Conservation (phyloP, 1,140 invertebrate species). For the Microvelia longipes region DNA sequence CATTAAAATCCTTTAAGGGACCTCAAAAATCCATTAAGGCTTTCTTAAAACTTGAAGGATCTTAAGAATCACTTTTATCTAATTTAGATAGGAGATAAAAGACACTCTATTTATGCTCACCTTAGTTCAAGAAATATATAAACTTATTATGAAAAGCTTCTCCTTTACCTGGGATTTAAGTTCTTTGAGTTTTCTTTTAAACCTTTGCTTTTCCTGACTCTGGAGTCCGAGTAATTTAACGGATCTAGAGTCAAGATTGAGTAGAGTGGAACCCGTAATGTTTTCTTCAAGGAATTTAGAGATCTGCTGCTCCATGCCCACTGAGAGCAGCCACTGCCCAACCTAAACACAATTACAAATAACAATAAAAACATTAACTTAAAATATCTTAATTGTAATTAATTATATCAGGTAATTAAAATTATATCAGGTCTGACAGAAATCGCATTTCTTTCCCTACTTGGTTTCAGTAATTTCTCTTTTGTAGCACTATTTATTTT, state of each 20-base stretch:
- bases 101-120: background rate
- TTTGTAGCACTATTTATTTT: too few species aligned
- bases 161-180: slow-evolving; percentile 45
- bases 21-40: too few species aligned
- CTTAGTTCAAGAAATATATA: background rate
- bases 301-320: slow-evolving; percentile 68
- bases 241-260: slow-evolving; percentile 70
- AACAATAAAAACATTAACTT: too few species aligned
- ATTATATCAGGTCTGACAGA: too few species aligned
- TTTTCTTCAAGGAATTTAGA: slow-evolving; percentile 66
- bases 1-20: too few species aligned
- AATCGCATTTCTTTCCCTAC: too few species aligned
- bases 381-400: too few species aligned
- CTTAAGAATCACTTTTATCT: background rate
- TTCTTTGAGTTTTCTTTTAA: slow-evolving; percentile 82
- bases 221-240: slow-evolving; percentile 70
- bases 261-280: slow-evolving; percentile 63
- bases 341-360: slow-evolving; percentile 40
- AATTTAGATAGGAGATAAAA: background rate
- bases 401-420: too few species aligned
- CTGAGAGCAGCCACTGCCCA: slow-evolving; percentile 68
- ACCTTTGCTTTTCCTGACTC: slow-evolving; percentile 59
- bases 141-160: background rate
- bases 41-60: too few species aligned
- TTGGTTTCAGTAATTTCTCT: too few species aligned